Conservation (phyloP, 2,113 vertebrate genomes). For the Ibidorhyncha struthersii region DNA sequence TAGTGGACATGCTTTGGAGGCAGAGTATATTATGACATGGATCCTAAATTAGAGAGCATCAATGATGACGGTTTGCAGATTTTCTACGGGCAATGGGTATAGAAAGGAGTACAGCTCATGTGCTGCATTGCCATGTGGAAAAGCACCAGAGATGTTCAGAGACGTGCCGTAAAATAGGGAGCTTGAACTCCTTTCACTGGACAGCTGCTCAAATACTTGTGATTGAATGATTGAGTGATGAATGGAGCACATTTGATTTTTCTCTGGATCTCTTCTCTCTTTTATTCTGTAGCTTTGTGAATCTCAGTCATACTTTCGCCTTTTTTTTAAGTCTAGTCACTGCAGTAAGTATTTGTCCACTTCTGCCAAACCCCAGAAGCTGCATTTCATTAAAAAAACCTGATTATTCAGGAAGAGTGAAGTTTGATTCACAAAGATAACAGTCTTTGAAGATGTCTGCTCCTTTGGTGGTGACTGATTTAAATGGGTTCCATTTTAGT, state of each 20-base stretch:
- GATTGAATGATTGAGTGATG: background rate
- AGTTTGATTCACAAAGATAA: constrained; percentile 10
- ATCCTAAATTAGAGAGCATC: constrained; percentile 2
- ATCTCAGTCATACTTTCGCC: background rate
- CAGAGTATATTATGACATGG: background rate
- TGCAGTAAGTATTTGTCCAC: background rate
- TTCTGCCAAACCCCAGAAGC: constrained; percentile 31
- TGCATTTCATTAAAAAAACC: background rate
- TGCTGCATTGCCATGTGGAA: background rate
- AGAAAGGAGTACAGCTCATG: background rate
- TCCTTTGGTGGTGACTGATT: constrained; percentile 4
- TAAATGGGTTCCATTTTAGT: background rate
- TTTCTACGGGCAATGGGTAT: background rate
- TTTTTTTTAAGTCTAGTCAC: background rate
- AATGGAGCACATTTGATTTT: background rate
- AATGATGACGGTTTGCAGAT: background rate
- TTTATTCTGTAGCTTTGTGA: background rate
- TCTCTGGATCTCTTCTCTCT: background rate
- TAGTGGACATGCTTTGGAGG: constrained; percentile 19
- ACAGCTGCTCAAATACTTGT: background rate
- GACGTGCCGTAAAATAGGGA: background rate
- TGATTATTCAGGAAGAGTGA: background rate
- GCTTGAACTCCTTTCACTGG: background rate
- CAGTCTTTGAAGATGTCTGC: constrained; percentile 20
- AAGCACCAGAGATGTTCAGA: background rate